phyloP scores from a whole-genome alignment of 2,888 invertebrate genomes.

The Elmis aenea region DNA sequence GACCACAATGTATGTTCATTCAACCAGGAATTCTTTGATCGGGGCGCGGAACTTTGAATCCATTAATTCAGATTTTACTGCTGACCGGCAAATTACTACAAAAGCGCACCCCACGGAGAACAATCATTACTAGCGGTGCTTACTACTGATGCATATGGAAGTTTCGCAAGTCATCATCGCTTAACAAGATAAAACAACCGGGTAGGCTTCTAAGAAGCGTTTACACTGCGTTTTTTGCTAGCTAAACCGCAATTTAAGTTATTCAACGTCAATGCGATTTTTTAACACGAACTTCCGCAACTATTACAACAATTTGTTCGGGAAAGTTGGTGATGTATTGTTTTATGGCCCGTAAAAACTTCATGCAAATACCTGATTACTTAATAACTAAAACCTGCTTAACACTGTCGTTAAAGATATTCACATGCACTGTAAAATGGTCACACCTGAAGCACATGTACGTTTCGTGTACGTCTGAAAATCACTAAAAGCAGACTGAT shows the following conservation, averaged over 20 bases:
- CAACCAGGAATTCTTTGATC: conserved; percentile 15
- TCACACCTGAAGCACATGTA: conserved; percentile 6
- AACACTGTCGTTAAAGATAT: too few species aligned
- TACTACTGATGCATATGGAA: conserved; percentile 1
- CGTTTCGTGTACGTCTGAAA: conserved; percentile 21
- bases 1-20: not conserved
- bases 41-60: conserved; percentile 18
- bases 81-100: conserved; percentile 16
- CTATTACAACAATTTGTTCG: too few species aligned
- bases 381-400: too few species aligned
- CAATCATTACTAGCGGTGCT: conserved; percentile 1
- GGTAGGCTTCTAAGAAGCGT: not conserved
- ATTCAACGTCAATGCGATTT: too few species aligned
- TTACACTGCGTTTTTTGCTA: too few species aligned
- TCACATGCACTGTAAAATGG: too few species aligned
- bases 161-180: conserved; percentile 8
- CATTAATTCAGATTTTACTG: conserved; percentile 13
- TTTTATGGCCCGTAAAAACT: too few species aligned
- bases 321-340: too few species aligned
- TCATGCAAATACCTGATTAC: too few species aligned
- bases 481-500: conserved; percentile 38
- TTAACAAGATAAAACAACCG: conserved; percentile 3
- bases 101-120: conserved; percentile 9
- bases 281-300: too few species aligned
- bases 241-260: too few species aligned